Evolutionary conservation across 1,140 invertebrate genomes (phyloP).

Genomic region (Calliopsis andreniformis): DNA sequence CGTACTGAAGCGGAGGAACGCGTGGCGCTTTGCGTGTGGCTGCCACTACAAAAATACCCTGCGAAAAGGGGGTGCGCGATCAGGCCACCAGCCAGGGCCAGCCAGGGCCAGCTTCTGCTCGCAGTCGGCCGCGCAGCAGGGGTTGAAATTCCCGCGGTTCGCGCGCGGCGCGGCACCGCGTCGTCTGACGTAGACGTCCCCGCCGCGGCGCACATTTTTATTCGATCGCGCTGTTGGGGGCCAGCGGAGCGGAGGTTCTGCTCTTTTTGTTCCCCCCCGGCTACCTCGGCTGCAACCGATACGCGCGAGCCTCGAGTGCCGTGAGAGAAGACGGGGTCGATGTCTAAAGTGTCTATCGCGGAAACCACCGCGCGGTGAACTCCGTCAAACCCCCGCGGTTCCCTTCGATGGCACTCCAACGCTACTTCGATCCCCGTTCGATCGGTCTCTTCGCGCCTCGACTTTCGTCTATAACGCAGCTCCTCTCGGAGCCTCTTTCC

Average conservation of each 20-base stretch:
- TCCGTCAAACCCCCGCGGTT: constrained; percentile 30
- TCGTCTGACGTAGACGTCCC: constrained; percentile 39
- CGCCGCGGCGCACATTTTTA: constrained; percentile 59
- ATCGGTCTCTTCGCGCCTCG: not conserved
- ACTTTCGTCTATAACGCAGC: no score
- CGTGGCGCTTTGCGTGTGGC: constrained; percentile 67
- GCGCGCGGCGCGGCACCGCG: constrained; percentile 26
- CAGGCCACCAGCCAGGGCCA: not conserved
- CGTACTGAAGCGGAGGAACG: constrained; percentile 30
- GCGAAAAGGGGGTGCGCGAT: constrained; percentile 31
- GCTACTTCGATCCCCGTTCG: constrained; percentile 25
- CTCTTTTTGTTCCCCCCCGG: constrained; percentile 59
- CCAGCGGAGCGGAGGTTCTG: constrained; percentile 41
- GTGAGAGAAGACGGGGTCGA: constrained; percentile 62
- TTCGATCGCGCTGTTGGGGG: constrained; percentile 74
- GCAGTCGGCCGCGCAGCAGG: constrained; percentile 54
- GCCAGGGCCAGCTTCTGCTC: no score
- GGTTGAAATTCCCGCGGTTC: constrained; percentile 65
- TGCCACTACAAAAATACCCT: constrained; percentile 61
- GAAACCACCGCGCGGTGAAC: not conserved
- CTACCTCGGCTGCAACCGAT: constrained; percentile 40
- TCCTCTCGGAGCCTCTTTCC: constrained; percentile 9
- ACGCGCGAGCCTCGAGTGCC: constrained; percentile 63
- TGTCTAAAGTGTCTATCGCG: constrained; percentile 20
- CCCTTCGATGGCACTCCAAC: constrained; percentile 19